phyloP scores from a whole-genome alignment of 2,113 vertebrate genomes.

The Thymallus thymallus region DNA sequence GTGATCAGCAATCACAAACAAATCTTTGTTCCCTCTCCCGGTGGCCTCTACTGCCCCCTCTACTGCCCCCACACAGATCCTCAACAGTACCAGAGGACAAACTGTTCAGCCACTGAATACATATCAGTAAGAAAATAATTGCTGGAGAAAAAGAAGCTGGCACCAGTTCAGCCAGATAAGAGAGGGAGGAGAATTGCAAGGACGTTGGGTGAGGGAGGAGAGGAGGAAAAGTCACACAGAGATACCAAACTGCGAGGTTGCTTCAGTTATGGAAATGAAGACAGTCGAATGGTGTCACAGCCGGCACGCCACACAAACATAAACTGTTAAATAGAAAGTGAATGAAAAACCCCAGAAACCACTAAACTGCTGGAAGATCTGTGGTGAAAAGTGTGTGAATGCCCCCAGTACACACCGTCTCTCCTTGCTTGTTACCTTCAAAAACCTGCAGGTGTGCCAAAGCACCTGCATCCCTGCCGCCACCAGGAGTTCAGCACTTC shows the following conservation, averaged over 20 bases:
- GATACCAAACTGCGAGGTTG: constrained; percentile 12
- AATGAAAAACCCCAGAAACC: too few species aligned
- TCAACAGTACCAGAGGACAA: constrained; percentile 28
- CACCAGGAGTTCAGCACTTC: too few species aligned
- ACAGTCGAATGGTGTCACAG: background rate
- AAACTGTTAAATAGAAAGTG: background rate
- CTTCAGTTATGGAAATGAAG: constrained; percentile 22
- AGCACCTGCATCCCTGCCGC: too few species aligned
- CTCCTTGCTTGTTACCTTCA: too few species aligned
- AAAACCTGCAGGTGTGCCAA: too few species aligned
- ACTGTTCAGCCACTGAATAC: constrained; percentile 32
- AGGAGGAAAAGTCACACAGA: constrained; percentile 31
- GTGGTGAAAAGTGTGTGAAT: too few species aligned
- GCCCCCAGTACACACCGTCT: too few species aligned
- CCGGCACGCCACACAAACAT: constrained; percentile 6
- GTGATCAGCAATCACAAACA: constrained; percentile 2
- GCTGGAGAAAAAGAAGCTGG: background rate
- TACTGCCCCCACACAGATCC: constrained; percentile 5
- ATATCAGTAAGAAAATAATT: constrained; percentile 34
- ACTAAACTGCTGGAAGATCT: too few species aligned
- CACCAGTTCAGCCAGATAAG: background rate
- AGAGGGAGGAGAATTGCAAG: constrained; percentile 12
- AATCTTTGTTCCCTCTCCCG: too few species aligned
- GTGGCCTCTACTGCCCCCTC: background rate
- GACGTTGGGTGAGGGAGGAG: constrained; percentile 2